Evolutionary conservation across 2,888 invertebrate species (phyloP).

Genomic region (Alsophila aescularia): DNA sequence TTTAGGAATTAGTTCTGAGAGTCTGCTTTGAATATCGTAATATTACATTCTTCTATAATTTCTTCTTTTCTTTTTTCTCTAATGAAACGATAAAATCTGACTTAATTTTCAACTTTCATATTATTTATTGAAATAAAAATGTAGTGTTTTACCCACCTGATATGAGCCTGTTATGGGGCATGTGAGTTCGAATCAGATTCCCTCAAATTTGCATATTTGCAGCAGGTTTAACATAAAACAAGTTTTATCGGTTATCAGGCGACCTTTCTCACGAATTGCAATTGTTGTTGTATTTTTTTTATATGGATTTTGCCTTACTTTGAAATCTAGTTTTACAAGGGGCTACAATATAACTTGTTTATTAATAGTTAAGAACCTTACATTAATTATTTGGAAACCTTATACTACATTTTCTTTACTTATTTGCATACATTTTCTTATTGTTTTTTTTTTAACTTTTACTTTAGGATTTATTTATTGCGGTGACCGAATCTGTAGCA

Average conservation of each 20-base stretch:
- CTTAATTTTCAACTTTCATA: no score
- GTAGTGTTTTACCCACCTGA: not conserved
- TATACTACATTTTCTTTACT: not conserved
- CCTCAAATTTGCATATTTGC: constrained; percentile 68
- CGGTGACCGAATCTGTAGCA: no score
- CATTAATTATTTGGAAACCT: not conserved
- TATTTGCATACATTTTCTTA: no score
- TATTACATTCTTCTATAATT: no score
- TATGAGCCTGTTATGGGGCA: constrained; percentile 3
- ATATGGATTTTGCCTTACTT: constrained; percentile 2
- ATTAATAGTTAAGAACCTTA: no score
- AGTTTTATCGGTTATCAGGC: constrained; percentile 61
- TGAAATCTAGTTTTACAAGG: not conserved
- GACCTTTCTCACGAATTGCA: constrained; percentile 37
- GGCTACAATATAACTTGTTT: not conserved
- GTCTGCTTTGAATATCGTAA: no score
- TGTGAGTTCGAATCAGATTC: constrained; percentile 8
- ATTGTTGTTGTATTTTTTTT: constrained; percentile 12
- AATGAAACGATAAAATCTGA: no score
- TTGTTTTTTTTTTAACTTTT: no score
- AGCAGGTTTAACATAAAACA: constrained; percentile 60
- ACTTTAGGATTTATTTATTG: no score
- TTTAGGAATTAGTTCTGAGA: no score
- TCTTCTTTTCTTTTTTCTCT: no score
- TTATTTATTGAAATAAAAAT: no score